phyloP scores from a whole-genome alignment of 2,888 invertebrate species.

The Heliothis peltigera region DNA sequence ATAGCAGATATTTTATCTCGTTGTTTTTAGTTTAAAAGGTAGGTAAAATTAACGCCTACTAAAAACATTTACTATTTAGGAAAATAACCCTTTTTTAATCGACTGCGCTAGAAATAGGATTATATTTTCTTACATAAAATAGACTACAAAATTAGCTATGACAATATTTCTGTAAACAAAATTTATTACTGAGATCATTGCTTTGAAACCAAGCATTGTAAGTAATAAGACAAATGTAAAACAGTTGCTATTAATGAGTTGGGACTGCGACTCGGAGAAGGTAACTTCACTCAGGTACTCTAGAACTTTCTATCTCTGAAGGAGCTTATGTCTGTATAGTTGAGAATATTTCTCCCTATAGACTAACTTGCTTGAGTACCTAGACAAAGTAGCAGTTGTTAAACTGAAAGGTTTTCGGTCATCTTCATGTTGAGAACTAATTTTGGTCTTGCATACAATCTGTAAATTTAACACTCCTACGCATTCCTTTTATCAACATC shows the following conservation, averaged over 20 bases:
- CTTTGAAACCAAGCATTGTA: slow-evolving; percentile 23
- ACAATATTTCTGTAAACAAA: slow-evolving; percentile 16
- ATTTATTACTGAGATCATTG: slow-evolving; percentile 24
- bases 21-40: no score
- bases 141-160: slow-evolving; percentile 9
- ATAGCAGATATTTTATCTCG: no score
- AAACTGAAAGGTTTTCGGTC: no score
- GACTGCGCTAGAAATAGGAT: no score
- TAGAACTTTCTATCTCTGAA: slow-evolving; percentile 8
- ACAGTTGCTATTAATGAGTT: slow-evolving; percentile 42
- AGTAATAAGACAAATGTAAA: slow-evolving; percentile 40
- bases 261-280: background rate
- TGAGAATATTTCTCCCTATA: background rate
- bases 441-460: no score
- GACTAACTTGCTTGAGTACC: background rate
- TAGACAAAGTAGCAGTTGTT: no score
- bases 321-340: background rate
- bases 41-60: no score
- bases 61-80: no score
- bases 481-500: background rate
- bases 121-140: no score
- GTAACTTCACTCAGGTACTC: slow-evolving; percentile 21
- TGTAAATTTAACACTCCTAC: no score
- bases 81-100: no score
- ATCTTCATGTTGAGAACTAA: no score